phyloP scores from a whole-genome alignment of 2,113 vertebrate species.

The Protobothrops mucrosquamatus region DNA sequence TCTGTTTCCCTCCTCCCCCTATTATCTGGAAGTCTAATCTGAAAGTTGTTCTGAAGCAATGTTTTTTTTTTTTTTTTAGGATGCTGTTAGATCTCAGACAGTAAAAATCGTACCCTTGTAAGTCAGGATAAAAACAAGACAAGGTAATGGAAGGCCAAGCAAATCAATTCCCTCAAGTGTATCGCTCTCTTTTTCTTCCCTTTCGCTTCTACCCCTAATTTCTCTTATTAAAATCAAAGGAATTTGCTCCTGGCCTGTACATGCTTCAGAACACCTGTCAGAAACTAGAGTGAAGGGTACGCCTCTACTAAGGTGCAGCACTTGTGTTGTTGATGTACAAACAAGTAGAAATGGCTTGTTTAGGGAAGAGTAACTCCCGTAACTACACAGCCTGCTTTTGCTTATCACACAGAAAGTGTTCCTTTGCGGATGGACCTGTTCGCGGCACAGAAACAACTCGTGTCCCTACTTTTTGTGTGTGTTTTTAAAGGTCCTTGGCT shows the following conservation, averaged over 20 bases:
- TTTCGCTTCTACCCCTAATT: neutral
- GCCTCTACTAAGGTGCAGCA: neutral
- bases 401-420: neutral
- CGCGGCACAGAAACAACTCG: conserved; percentile 25
- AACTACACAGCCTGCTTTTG: neutral
- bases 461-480: neutral
- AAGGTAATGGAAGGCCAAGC: neutral
- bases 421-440: conserved; percentile 7
- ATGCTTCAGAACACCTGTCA: neutral
- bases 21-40: conserved; percentile 61
- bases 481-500: neutral
- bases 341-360: neutral
- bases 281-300: neutral
- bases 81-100: conserved; percentile 35
- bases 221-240: neutral
- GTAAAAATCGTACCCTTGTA: conserved; percentile 46
- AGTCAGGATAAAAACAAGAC: conserved; percentile 51
- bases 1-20: conserved; percentile 7
- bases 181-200: neutral
- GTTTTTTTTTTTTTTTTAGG: conserved; percentile 39
- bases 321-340: neutral
- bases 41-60: conserved; percentile 21
- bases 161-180: conserved; percentile 49
- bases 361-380: too few species aligned
- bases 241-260: neutral